Evolutionary conservation across 1,140 invertebrate genomes (phyloP).

Genomic region (Musca domestica): DNA sequence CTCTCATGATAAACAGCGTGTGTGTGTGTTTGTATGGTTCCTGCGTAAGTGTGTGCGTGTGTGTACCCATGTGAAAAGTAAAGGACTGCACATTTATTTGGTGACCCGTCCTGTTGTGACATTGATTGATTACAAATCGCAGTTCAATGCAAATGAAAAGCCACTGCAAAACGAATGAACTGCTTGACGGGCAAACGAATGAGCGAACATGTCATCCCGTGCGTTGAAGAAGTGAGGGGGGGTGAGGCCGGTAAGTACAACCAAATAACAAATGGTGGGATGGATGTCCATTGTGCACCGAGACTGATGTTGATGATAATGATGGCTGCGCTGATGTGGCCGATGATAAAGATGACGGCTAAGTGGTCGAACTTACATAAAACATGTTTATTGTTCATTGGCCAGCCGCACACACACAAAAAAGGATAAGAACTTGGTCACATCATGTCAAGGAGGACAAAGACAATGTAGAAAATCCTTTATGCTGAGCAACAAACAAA

Average conservation of each 20-base stretch:
- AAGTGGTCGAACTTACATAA: conserved; percentile 9
- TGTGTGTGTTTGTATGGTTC: not conserved
- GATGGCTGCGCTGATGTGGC: not conserved
- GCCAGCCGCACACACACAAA: not conserved
- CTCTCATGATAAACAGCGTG: not conserved
- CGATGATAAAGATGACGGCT: conserved; percentile 8
- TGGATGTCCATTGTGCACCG: too few species aligned
- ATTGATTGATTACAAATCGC: conserved; percentile 22
- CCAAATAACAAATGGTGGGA: too few species aligned
- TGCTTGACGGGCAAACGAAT: too few species aligned
- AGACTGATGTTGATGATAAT: not conserved
- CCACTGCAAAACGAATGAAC: not conserved
- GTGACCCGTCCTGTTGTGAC: conserved; percentile 6
- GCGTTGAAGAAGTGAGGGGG: too few species aligned
- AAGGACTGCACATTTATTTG: too few species aligned
- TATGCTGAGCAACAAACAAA: too few species aligned
- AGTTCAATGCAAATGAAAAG: conserved; percentile 22
- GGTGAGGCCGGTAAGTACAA: too few species aligned
- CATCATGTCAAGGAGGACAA: too few species aligned
- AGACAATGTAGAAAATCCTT: too few species aligned
- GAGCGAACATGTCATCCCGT: too few species aligned
- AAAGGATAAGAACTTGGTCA: too few species aligned
- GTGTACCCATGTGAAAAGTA: not conserved
- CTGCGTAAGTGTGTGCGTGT: not conserved
- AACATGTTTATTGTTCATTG: conserved; percentile 9